Base-by-base conservation (phyloP, 1,140 invertebrate genomes). In the Dreissena polymorpha region DNA sequence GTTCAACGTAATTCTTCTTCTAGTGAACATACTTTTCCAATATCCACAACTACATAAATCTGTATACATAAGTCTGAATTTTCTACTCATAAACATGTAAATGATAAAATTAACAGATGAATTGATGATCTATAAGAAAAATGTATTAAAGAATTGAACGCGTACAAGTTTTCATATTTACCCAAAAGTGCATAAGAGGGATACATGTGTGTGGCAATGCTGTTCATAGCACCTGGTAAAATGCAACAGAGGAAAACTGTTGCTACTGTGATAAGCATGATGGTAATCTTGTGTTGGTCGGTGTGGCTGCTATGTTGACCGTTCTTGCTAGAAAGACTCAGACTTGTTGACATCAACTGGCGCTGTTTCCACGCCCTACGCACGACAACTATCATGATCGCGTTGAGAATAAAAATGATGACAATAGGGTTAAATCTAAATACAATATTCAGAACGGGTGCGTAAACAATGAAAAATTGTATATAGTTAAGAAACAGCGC, bases 31-130 rank as follows among this genome's bases (percentile, higher is more conserved):
- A 80, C 51, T 2, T 60, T 80, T 14, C 12, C 78, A 68, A 51
- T 72, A 70, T 10, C 78, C 78, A 60, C 89, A 90, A 77, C 86
- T 88, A 80, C 90, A 91, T 18, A 85, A 88, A 78, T 90, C 87
- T 65, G 88, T 88, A 73, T 90, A 91, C n/a, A 86, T 86, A 10
- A 75, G 39, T 14, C 74, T 74, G 85, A 91, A 91, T 74, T 88
- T 88, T 65, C 81, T 78, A 85, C 89, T 90, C 27, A 91, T 85
- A 0, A 85, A 86, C 89, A 91, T 91, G 76, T 91, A 91, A 57
- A 91, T 91, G 51, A 91, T 70, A 27, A 90, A 91, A 73, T 91
- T 91, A 0, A 91, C 81, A 2, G 90, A 90, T 12, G 89, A 91
- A 63, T 90, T 91, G 18, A 90, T 53, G 0, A 89, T 90, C 70